These are phyloP conservation scores for Pristionchus arcanus DNA, from an alignment of 2,888 invertebrate species.

Conservation along the genomic window DNA sequence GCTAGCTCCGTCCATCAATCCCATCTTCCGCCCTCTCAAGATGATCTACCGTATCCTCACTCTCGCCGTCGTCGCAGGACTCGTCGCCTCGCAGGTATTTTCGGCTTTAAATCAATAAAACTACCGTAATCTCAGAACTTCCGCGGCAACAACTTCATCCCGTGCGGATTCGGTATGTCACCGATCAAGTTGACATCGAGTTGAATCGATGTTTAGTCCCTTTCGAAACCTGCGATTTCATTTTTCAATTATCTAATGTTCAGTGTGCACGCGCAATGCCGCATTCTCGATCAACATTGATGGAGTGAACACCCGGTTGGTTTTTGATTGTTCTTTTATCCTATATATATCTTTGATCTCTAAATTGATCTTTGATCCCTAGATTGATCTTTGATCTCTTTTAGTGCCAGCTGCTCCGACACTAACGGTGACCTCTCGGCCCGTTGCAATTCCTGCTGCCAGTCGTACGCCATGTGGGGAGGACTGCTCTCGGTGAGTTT, in stretches of 20 bases:
- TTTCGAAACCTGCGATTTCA: no score
- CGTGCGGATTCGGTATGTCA: constrained; percentile 21
- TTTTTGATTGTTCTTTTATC: no score
- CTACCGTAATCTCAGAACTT: constrained; percentile 11
- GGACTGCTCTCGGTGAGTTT: background rate
- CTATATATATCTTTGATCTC: no score
- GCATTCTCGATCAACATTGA: background rate
- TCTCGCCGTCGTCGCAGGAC: background rate
- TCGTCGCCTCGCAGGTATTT: constrained; percentile 13
- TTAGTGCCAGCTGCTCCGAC: constrained; percentile 14
- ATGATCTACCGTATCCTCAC: constrained; percentile 44
- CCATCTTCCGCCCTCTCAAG: background rate
- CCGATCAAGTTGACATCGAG: no score
- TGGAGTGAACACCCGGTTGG: constrained; percentile 21
- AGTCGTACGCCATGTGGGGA: background rate
- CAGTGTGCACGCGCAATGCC: constrained; percentile 37
- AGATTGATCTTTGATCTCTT: constrained; percentile 21
- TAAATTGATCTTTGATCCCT: background rate
- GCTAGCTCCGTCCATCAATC: no score
- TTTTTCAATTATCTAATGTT: background rate
- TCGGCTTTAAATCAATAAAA: no score
- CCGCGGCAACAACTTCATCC: background rate
- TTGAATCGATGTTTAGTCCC: no score
- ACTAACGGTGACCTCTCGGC: background rate
- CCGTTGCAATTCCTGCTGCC: background rate